Conservation (phyloP, 2,113 vertebrate species). For the Neomonachus schauinslandi region DNA sequence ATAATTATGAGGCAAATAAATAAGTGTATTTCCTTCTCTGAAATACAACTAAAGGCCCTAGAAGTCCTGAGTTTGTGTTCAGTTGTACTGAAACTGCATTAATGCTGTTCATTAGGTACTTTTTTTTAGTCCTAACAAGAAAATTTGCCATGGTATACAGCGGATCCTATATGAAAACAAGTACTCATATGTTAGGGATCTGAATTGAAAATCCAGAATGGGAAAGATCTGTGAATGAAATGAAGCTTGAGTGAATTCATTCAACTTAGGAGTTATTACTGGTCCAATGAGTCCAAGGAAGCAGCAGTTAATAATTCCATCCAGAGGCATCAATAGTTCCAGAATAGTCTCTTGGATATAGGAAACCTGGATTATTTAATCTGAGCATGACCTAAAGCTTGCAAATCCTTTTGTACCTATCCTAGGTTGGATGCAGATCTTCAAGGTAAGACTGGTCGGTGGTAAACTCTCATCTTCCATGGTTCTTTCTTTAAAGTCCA, state of each 20-base stretch:
- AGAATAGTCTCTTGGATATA: conserved; percentile 9
- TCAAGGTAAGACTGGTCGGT: not conserved
- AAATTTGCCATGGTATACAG: not conserved
- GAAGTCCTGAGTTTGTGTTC: not conserved
- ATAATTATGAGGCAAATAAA: conserved; percentile 47
- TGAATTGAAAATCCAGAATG: not conserved
- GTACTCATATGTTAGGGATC: not conserved
- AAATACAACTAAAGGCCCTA: not conserved
- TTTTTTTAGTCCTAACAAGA: conserved; percentile 10
- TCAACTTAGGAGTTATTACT: not conserved
- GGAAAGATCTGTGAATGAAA: not conserved
- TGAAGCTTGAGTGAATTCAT: not conserved
- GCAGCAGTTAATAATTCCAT: not conserved
- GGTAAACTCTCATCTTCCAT: not conserved
- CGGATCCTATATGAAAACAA: not conserved
- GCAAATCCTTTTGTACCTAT: not conserved
- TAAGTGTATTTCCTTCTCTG: conserved; percentile 27
- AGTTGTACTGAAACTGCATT: not conserved
- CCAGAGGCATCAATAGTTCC: not conserved
- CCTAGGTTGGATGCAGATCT: not conserved
- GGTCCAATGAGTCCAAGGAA: not conserved
- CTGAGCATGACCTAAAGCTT: conserved; percentile 13
- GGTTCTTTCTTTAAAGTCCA: conserved; percentile 21
- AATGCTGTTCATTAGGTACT: conserved; percentile 8
- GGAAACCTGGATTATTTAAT: conserved; percentile 6